phyloP scores from a whole-genome alignment of 2,888 invertebrate genomes.

The Rhagonycha lutea region DNA sequence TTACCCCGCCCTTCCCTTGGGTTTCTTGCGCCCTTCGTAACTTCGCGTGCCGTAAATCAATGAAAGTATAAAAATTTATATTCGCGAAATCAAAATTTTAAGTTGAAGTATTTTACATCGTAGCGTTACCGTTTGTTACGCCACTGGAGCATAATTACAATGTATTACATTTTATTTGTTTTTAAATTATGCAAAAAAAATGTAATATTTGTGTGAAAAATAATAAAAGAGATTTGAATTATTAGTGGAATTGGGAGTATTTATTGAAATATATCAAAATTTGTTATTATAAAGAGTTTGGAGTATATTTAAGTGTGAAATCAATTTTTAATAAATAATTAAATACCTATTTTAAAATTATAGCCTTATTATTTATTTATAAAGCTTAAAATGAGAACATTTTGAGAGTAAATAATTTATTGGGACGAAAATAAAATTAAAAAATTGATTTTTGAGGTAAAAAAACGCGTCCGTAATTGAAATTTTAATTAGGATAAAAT shows the following conservation, averaged over 20 bases:
- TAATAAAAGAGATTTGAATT: background rate
- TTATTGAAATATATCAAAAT: background rate
- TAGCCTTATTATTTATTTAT: background rate
- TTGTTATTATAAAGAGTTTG: background rate
- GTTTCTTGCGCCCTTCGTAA: no score
- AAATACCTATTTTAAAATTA: background rate
- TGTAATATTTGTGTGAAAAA: background rate
- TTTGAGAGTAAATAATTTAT: background rate
- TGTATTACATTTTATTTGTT: background rate
- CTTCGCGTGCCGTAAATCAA: no score
- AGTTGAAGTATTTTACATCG: background rate
- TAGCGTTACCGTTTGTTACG: background rate
- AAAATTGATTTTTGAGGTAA: background rate
- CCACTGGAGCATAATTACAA: background rate
- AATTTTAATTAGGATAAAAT: background rate
- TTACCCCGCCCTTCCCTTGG: no score
- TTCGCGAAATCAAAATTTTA: background rate
- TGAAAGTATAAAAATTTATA: no score
- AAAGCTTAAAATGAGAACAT: background rate
- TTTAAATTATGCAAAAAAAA: background rate
- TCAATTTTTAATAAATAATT: background rate
- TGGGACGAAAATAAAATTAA: background rate
- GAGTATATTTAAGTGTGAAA: background rate
- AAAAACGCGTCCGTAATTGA: background rate
- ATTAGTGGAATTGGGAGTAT: background rate